Conservation (phyloP, 2,888 invertebrate genomes). For the Eristalis arbustorum region DNA sequence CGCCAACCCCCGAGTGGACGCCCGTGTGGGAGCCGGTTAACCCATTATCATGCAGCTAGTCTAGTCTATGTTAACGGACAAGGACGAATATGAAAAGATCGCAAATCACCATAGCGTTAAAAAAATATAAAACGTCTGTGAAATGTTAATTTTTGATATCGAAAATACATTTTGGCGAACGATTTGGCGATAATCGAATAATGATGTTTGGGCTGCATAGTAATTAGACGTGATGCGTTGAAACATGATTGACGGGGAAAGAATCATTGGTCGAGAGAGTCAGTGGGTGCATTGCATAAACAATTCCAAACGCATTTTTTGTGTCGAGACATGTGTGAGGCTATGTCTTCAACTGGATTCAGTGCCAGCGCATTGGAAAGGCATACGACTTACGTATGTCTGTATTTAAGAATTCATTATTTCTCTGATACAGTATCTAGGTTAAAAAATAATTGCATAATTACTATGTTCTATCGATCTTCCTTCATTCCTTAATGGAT, state of each 20-base stretch:
- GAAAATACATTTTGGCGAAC: slow-evolving; percentile 49
- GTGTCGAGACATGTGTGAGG: slow-evolving; percentile 15
- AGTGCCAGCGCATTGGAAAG: neutral
- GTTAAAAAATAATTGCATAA: slow-evolving; percentile 6
- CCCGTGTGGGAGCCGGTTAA: slow-evolving; percentile 14
- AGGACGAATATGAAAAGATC: slow-evolving; percentile 65
- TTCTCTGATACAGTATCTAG: too few species aligned
- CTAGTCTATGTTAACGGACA: slow-evolving; percentile 56
- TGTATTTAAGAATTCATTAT: too few species aligned
- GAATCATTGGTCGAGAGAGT: slow-evolving; percentile 9
- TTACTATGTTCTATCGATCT: neutral
- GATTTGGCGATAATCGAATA: slow-evolving; percentile 49
- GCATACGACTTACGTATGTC: too few species aligned
- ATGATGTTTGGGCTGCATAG: slow-evolving; percentile 52
- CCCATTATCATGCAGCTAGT: slow-evolving; percentile 59
- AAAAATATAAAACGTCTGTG: slow-evolving; percentile 17
- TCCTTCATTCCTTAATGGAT: neutral
- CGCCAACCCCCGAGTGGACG: slow-evolving; percentile 12
- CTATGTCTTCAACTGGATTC: slow-evolving; percentile 34
- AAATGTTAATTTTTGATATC: slow-evolving; percentile 41
- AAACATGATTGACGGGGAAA: slow-evolving; percentile 50
- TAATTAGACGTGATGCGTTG: slow-evolving; percentile 55
- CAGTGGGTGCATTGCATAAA: slow-evolving; percentile 45
- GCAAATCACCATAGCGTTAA: slow-evolving; percentile 31
- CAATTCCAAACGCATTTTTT: slow-evolving; percentile 43